Evolutionary conservation across 1,140 invertebrate species (phyloP).

Genomic region (Ceratina calcarata): DNA sequence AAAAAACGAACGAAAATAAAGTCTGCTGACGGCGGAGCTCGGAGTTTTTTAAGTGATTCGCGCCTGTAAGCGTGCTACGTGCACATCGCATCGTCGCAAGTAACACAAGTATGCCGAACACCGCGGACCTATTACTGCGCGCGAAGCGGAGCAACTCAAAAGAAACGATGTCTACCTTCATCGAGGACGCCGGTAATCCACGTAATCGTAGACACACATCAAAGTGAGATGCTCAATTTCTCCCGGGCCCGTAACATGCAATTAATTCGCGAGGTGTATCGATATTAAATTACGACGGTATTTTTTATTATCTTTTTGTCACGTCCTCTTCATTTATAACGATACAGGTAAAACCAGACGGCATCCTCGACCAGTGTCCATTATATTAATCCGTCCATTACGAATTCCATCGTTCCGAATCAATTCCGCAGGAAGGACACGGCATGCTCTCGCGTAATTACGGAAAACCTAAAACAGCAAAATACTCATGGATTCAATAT

Average conservation of each 20-base stretch:
- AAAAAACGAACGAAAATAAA: constrained; percentile 2
- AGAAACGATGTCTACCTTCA: constrained; percentile 33
- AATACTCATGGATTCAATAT: constrained; percentile 14
- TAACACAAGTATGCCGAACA: constrained; percentile 7
- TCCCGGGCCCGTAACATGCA: not conserved
- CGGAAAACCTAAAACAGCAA: not conserved
- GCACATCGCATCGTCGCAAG: not conserved
- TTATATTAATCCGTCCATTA: not conserved
- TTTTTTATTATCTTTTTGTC: not conserved
- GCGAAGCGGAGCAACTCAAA: constrained; percentile 30
- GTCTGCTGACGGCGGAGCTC: constrained; percentile 18
- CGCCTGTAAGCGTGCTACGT: constrained; percentile 26
- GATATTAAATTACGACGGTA: constrained; percentile 4
- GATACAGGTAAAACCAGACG: not conserved
- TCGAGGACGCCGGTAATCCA: constrained; percentile 36
- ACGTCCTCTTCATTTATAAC: not conserved
- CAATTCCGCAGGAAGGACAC: not conserved
- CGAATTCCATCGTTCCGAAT: not conserved
- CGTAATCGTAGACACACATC: constrained; percentile 29
- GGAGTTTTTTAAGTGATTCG: constrained; percentile 34
- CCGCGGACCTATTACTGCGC: constrained; percentile 38
- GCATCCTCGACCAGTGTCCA: not conserved
- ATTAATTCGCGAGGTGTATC: constrained; percentile 13
- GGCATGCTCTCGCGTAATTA: constrained; percentile 5
- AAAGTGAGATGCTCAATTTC: constrained; percentile 22